These are phyloP conservation scores for Clytia hemisphaerica DNA, from an alignment of 30 jellyfish, hydroid and myxozoan species.

Conservation along the genomic window DNA sequence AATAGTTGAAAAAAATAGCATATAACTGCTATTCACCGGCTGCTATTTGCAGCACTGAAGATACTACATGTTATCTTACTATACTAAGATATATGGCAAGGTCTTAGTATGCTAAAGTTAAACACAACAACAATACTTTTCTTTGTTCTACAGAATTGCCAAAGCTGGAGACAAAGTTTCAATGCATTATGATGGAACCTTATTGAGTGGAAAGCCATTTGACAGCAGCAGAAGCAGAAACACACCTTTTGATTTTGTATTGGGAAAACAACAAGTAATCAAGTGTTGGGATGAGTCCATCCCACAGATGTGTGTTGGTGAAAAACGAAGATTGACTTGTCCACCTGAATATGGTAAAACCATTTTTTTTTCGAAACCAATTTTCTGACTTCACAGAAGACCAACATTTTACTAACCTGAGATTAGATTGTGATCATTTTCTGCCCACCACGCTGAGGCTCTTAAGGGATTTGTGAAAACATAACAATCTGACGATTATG, in stretches of 20 bases:
- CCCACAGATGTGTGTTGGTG: conserved; percentile 91
- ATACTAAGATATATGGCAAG: no score
- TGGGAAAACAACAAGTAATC: conserved; percentile 78
- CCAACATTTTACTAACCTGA: neutral
- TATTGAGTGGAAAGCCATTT: conserved; percentile 43
- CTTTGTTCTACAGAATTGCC: conserved; percentile 43
- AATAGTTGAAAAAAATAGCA: no score
- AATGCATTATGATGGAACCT: conserved; percentile 72
- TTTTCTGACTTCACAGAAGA: neutral
- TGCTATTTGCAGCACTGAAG: no score
- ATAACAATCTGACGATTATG: no score
- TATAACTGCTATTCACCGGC: no score
- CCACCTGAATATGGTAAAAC: conserved; percentile 81
- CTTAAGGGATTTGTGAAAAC: neutral
- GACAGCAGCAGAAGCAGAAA: conserved; percentile 74
- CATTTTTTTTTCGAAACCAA: neutral
- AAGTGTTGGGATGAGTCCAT: conserved; percentile 94
- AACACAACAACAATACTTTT: no score
- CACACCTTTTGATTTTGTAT: conserved; percentile 68
- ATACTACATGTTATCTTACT: no score
- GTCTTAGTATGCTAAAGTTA: no score
- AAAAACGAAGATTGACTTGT: conserved; percentile 56
- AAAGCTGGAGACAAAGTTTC: conserved; percentile 55
- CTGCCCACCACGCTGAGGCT: no score
- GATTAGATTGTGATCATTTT: no score